These are phyloP conservation scores for Hydrolagus affinis DNA, from an alignment of 2,113 vertebrate genomes.

Conservation along the genomic window DNA sequence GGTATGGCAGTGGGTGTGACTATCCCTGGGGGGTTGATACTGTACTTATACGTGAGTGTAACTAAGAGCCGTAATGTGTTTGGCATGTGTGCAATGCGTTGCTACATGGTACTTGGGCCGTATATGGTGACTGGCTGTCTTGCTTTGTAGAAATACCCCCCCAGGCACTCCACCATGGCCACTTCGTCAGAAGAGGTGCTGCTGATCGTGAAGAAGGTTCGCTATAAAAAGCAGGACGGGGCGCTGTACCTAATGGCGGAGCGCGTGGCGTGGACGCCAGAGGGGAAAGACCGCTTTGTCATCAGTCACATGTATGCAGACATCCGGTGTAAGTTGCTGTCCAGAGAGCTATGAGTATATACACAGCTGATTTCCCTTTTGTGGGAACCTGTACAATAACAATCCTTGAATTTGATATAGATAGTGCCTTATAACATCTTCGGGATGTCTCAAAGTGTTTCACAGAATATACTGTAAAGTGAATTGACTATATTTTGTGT, in stretches of 20 bases:
- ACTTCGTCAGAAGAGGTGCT: conserved; percentile 94
- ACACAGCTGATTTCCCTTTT: neutral
- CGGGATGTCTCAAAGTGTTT: no score
- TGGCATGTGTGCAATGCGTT: no score
- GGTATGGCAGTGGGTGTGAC: neutral
- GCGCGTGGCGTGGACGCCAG: conserved; percentile 89
- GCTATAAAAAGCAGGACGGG: conserved; percentile 95
- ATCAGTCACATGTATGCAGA: conserved; percentile 93
- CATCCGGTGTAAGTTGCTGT: conserved; percentile 82
- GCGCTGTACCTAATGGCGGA: conserved; percentile 96
- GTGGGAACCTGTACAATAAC: no score
- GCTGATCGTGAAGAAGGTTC: conserved; percentile 88
- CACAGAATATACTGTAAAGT: no score
- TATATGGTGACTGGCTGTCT: neutral
- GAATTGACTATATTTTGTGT: no score
- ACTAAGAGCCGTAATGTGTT: no score
- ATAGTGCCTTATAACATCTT: no score
- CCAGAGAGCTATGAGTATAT: no score
- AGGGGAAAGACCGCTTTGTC: conserved; percentile 93
- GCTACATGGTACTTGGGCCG: no score
- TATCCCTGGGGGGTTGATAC: no score
- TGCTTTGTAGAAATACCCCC: conserved; percentile 1
- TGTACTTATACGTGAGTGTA: no score
- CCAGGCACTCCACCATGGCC: conserved; percentile 61
- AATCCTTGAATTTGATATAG: no score